Evolutionary conservation across 2,113 vertebrate species (phyloP).

Genomic region (Corythornis vintsioides): DNA sequence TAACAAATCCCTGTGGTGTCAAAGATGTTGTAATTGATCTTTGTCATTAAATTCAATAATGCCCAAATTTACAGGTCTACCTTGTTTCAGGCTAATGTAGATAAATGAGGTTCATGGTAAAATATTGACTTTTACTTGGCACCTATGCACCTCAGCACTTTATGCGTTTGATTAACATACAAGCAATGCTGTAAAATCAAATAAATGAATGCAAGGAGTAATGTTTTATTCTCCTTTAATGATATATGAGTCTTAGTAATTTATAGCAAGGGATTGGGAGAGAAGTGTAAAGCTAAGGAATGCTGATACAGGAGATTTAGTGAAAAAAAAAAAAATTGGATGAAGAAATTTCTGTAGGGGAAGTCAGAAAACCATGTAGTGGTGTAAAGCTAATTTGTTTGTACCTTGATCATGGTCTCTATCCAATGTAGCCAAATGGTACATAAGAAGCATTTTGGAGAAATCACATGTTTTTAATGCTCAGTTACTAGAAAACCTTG

Average conservation of each 20-base stretch:
- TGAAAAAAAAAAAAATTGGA: neutral
- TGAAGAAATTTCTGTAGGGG: conserved; percentile 14
- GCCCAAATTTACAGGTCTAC: conserved; percentile 66
- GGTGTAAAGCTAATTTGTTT: conserved; percentile 29
- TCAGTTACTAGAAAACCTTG: neutral
- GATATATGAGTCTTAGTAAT: conserved; percentile 55
- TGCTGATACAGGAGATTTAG: conserved; percentile 36
- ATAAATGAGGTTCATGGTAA: conserved; percentile 71
- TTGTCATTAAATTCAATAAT: conserved; percentile 72
- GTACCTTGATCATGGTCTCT: neutral
- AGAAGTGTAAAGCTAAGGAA: conserved; percentile 52
- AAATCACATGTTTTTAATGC: neutral
- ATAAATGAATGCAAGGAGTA: conserved; percentile 57
- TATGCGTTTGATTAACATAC: conserved; percentile 73
- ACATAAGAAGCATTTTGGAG: neutral
- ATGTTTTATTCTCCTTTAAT: conserved; percentile 64
- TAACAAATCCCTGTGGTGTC: conserved; percentile 27
- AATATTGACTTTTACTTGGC: conserved; percentile 74
- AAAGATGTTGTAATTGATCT: conserved; percentile 72
- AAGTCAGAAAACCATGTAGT: neutral
- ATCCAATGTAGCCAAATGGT: neutral
- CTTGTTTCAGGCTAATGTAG: conserved; percentile 72
- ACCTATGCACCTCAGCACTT: conserved; percentile 68
- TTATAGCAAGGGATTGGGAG: conserved; percentile 14
- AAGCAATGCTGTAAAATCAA: conserved; percentile 53